Percentiles rank a stretch among this genome's conserved stretches.
phyloP scores from a whole-genome alignment of 2,113 vertebrate species.

The Ciconia maguari region DNA sequence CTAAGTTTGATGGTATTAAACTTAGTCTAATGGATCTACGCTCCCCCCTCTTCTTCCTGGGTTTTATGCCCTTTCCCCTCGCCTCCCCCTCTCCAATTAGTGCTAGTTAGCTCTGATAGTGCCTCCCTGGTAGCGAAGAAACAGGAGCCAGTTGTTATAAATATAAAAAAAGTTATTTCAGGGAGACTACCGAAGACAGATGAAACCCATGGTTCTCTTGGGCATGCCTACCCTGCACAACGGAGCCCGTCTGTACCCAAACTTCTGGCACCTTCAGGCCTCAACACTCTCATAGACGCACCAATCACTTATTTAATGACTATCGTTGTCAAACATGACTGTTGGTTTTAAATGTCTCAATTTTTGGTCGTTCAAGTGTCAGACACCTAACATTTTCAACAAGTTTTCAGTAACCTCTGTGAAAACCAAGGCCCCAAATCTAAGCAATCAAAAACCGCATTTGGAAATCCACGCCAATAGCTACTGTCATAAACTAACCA shows the following conservation, averaged over 20 bases:
- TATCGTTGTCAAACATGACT: fast-evolving
- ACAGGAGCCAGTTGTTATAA: not conserved
- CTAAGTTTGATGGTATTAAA: not conserved
- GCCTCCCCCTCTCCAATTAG: not conserved
- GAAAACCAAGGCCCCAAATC: not conserved
- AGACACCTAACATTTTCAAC: not conserved
- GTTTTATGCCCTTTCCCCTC: not conserved
- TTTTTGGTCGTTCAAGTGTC: not conserved
- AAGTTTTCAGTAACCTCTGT: not conserved
- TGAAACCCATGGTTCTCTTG: not conserved
- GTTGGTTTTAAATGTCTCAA: not conserved
- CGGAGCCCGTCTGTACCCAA: fast-evolving
- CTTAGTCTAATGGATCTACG: not conserved
- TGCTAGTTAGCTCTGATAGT: not conserved
- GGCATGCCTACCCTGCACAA: not conserved
- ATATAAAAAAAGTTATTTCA: not conserved
- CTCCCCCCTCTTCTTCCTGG: not conserved
- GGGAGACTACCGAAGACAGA: not conserved
- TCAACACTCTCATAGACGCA: not conserved
- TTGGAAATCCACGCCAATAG: not conserved
- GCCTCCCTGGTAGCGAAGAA: not conserved
- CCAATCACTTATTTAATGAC: not conserved
- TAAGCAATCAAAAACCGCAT: not conserved
- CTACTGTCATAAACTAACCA: not conserved
- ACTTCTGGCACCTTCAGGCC: not conserved